Conservation (phyloP, 1,140 invertebrate species). For the Brachionus rotundiformis region DNA sequence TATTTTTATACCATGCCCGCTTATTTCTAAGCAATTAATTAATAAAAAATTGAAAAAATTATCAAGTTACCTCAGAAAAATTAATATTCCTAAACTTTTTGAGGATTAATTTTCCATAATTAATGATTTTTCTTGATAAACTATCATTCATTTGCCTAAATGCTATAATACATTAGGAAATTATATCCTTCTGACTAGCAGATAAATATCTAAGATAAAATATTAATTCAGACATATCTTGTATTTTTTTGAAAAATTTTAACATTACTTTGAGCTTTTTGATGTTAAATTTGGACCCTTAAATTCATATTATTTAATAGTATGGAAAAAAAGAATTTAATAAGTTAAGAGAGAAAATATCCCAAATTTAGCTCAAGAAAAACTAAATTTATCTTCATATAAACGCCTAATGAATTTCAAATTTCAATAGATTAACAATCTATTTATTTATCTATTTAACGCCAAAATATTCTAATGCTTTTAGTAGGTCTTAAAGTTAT, state of each 20-base stretch:
- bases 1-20: not conserved
- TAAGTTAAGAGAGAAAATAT: not conserved
- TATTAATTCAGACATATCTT: no score
- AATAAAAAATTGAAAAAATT: not conserved
- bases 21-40: no score
- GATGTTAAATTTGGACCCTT: not conserved
- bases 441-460: constrained; percentile 7
- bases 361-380: not conserved
- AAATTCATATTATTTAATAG: not conserved
- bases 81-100: no score
- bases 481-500: not conserved
- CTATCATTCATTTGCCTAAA: no score
- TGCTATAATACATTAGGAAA: no score
- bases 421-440: not conserved
- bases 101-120: no score
- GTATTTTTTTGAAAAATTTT: no score
- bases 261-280: no score
- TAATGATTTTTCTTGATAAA: no score
- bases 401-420: not conserved
- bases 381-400: not conserved
- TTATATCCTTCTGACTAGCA: no score
- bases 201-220: no score
- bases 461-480: not conserved
- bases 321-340: not conserved
- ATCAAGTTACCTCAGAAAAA: not conserved